Conservation (phyloP, 2,888 invertebrate genomes). For the Copidosoma aretas region DNA sequence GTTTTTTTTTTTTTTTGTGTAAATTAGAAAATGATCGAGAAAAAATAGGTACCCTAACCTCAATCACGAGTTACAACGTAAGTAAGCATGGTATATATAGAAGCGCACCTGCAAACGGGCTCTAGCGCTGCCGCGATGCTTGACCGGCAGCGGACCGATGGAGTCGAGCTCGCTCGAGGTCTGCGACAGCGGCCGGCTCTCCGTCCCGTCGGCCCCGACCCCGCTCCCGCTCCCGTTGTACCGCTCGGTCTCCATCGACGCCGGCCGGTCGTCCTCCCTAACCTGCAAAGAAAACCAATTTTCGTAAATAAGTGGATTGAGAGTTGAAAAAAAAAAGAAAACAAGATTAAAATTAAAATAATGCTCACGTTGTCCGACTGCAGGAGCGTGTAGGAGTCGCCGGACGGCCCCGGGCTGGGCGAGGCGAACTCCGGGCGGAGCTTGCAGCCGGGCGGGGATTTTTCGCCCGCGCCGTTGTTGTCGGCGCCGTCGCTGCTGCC, state of each 20-base stretch:
- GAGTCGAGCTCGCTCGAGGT: conserved; percentile 70
- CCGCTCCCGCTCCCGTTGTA: conserved; percentile 55
- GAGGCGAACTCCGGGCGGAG: conserved; percentile 56
- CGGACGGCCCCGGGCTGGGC: conserved; percentile 58
- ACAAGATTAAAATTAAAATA: too few species aligned
- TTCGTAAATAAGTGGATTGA: too few species aligned
- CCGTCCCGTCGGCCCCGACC: conserved; percentile 62
- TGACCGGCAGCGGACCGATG: conserved; percentile 56
- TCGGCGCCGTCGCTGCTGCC: conserved; percentile 69
- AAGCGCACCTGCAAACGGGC: conserved; percentile 58
- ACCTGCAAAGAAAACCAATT: conserved; percentile 47
- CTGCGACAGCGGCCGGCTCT: conserved; percentile 71
- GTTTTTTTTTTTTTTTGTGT: too few species aligned
- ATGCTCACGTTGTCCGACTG: conserved; percentile 57
- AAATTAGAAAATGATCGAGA: too few species aligned
- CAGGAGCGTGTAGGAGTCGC: conserved; percentile 56
- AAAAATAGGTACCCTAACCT: too few species aligned
- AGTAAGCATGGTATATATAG: too few species aligned
- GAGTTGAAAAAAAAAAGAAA: not conserved
- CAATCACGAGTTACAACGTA: not conserved
- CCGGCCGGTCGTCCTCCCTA: conserved; percentile 57
- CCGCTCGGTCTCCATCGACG: conserved; percentile 67
- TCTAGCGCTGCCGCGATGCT: conserved; percentile 56
- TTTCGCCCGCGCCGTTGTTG: conserved; percentile 58
- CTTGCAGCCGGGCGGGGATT: conserved; percentile 58